Evolutionary conservation across 1,140 invertebrate species (phyloP), one percentile per base, ranked within the genome.

Genomic region (Pseudachorutes palmiensis): DNA sequence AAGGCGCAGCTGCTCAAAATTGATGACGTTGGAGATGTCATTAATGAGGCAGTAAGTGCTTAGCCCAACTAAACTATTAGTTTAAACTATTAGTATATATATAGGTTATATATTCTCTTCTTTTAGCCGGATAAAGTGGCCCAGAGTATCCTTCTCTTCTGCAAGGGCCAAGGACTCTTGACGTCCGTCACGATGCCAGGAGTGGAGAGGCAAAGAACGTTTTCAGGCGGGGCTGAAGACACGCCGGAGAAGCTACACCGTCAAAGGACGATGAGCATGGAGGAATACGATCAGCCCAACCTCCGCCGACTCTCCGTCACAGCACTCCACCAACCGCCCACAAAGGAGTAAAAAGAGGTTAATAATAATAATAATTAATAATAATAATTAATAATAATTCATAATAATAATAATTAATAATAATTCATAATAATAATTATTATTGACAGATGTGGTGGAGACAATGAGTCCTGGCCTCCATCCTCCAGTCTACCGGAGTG

Each of bases 1-100:
- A 88, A 88, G 74, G 87, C 88, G 1, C 90, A 89, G 62, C 83
- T 92, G n/a, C 80, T 92, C 16, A 89, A 90, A 77, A 84, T 92
- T 66, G 89, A 92, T 74, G 81, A 84, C 67, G 87, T 87, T 63
- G 88, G 87, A 29, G 88, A 91, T 79, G 88, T 91, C 30, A 80
- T 92, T 55, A 82, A 84, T 67, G 90, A 92, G 80, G 86, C 88
- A 67, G 88, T 90, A 76, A 84, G 80, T 77, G 33, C 2, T 45
- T 45, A 19, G n/a, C n/a, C n/a, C n/a, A n/a, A n/a, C n/a, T n/a
- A n/a, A n/a, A n/a, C n/a, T n/a, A n/a, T n/a, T n/a, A n/a, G n/a
- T n/a, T 45, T 19, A 45, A 45, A 45, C 19, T 45, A 12, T 45
- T 9, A 45, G 49, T 5, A 19, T 28, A 16, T 1, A 26, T 58